A percentile compares a stretch with the other conserved stretches of the same genome.
Conservation (phyloP, 2,888 invertebrate genomes). For the Conistra vaccinii region DNA sequence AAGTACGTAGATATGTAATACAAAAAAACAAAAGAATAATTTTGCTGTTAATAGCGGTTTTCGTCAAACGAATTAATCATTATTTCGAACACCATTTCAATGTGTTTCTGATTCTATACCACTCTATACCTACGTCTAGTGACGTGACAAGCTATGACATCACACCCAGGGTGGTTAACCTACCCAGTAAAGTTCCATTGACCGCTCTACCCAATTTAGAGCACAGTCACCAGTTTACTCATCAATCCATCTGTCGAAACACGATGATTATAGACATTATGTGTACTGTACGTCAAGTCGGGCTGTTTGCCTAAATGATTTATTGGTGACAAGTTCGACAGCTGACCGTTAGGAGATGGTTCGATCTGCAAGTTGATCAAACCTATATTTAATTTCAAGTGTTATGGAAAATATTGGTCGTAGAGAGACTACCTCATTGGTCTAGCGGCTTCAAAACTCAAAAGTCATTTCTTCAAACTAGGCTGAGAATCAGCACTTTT, state of each 20-base stretch:
- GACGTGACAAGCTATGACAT: conserved; percentile 19
- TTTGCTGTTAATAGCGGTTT: conserved; percentile 7
- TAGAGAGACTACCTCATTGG: not conserved
- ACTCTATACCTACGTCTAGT: not conserved
- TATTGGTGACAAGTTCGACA: conserved; percentile 12
- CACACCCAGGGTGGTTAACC: conserved; percentile 37
- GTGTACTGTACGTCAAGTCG: conserved; percentile 5
- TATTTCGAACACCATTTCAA: not conserved
- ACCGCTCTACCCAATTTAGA: conserved; percentile 43
- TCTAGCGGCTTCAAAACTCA: no score
- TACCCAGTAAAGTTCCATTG: conserved; percentile 39
- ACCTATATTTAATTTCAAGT: not conserved
- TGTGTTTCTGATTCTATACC: conserved; percentile 1
- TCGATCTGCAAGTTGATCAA: not conserved
- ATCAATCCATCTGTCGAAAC: conserved; percentile 39
- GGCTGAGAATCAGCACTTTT: no score
- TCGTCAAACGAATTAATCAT: conserved; percentile 3
- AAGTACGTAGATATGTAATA: not conserved
- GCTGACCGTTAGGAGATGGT: not conserved
- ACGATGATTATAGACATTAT: conserved; percentile 44
- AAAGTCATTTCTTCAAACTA: no score
- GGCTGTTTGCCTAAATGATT: conserved; percentile 25
- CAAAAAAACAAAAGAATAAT: not conserved
- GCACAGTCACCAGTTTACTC: conserved; percentile 8
- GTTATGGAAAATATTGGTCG: not conserved